Base-by-base conservation (phyloP, 1,140 invertebrate genomes). In the Eurosta solidaginis region DNA sequence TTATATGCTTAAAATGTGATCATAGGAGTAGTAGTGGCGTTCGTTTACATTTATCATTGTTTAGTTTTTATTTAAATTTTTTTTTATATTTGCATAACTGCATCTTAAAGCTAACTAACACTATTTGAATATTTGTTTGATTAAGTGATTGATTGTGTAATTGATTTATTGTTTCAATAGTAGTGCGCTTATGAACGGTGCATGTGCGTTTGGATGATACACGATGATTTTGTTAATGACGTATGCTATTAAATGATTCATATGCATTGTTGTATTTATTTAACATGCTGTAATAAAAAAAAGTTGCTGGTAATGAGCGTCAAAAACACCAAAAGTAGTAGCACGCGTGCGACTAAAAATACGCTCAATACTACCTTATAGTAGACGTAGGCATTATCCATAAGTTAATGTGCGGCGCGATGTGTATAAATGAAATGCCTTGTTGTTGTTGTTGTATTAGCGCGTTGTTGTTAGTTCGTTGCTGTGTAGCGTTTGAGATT, bases 321-420 rank as follows among this genome's bases (percentile, higher is more conserved):
- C n/a, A n/a, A n/a, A n/a, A n/a, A n/a, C n/a, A n/a, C n/a, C n/a
- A n/a, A n/a, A n/a, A n/a, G n/a, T n/a, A n/a, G n/a, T n/a, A 33
- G 2, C 10, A 22, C 4, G n/a, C 33, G 7, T 20, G 59, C 59
- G n/a, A 68, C 59, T 42, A 33, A 17, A n/a, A 45, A 17, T 47
- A 22, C 40, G 1, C 27, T 29, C 44, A 74, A 84, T 82, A 86
- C 78, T 86, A 86, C 85, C 85, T 86, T 86, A 83, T 86, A 86
- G 85, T 86, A 86, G 81, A 86, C 85, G 83, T 86, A 86, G 83
- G 85, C 85, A 86, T 86, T 86, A 85, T 86, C 85, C 85, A 86
- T 86, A 86, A 81, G 85, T 86, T 86, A 84, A 63, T 81, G 73
- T 80, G 74, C 33, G 59, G n/a, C 59, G 59, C n/a, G 17, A 5